Percentiles rank a stretch among this genome's conserved stretches.
These are phyloP conservation scores for Drosophila nasuta DNA, from an alignment of 1,140 invertebrate species.

Conservation along the genomic window DNA sequence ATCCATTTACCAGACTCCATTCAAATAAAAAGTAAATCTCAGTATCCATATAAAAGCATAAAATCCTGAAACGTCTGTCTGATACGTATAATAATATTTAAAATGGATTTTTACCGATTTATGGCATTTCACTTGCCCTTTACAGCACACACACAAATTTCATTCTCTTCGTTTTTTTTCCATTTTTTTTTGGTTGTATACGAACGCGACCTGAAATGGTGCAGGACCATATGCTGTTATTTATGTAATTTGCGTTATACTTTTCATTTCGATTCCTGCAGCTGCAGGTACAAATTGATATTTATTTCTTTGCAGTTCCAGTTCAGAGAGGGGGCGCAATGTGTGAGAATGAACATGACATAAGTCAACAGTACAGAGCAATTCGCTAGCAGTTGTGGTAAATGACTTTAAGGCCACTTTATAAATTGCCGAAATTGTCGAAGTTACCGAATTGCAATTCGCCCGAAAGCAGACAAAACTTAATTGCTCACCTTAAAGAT, in stretches of 20 bases:
- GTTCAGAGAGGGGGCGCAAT: conserved; percentile 1
- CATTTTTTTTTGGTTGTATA: not conserved
- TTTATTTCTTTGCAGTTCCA: conserved; percentile 53
- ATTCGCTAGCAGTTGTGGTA: conserved; percentile 10
- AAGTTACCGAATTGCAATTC: not conserved
- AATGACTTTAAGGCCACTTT: conserved; percentile 36
- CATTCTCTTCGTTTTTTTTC: not conserved
- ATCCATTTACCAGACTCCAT: conserved; percentile 44
- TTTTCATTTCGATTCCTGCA: conserved; percentile 48
- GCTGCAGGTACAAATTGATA: conserved; percentile 67
- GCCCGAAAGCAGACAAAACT: conserved; percentile 2
- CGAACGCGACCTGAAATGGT: conserved; percentile 30
- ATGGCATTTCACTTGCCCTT: conserved; percentile 49
- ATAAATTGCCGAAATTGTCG: conserved; percentile 10
- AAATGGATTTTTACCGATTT: conserved; percentile 72
- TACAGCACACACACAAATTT: not conserved
- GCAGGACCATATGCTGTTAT: conserved; percentile 53
- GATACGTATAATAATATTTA: conserved; percentile 62
- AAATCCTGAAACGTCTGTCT: conserved; percentile 35
- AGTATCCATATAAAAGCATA: conserved; percentile 14
- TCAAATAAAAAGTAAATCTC: conserved; percentile 44
- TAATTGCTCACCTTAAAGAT: conserved; percentile 30
- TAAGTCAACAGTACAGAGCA: conserved; percentile 32
- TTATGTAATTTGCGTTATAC: conserved; percentile 54
- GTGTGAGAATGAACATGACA: conserved; percentile 20